Evolutionary conservation across 2,113 vertebrate genomes (phyloP).

Genomic region (Crotalus helleri): DNA sequence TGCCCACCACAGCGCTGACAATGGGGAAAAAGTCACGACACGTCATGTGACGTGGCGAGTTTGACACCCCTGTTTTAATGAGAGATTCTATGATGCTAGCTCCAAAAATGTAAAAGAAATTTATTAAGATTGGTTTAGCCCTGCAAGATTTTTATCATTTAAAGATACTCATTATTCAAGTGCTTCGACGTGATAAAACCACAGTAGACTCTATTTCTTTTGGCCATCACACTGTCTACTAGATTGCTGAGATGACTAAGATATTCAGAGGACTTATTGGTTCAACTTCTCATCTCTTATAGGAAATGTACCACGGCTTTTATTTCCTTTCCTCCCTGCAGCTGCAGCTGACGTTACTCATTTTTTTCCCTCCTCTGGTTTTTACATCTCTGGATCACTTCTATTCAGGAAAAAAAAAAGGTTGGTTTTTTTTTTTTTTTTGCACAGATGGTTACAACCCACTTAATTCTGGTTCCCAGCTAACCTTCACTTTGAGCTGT

Average conservation of each 20-base stretch:
- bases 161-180: neutral
- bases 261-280: neutral
- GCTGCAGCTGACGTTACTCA: neutral
- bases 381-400: neutral
- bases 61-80: neutral
- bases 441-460: neutral
- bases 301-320: neutral
- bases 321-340: neutral
- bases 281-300: neutral
- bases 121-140: neutral
- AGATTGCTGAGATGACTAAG: neutral
- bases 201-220: neutral
- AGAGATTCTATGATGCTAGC: neutral
- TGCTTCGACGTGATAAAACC: neutral
- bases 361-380: neutral
- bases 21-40: too few relatives aligned
- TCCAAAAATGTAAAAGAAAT: neutral
- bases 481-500: slow-evolving; percentile 92
- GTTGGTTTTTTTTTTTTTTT: too few relatives aligned
- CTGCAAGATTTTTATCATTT: neutral
- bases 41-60: too few relatives aligned
- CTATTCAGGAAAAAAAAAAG: neutral
- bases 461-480: neutral
- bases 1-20: too few relatives aligned
- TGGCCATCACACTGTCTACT: neutral